Evolutionary conservation across 2,113 vertebrate genomes (phyloP).

Genomic region (Ariopsis seemanni): DNA sequence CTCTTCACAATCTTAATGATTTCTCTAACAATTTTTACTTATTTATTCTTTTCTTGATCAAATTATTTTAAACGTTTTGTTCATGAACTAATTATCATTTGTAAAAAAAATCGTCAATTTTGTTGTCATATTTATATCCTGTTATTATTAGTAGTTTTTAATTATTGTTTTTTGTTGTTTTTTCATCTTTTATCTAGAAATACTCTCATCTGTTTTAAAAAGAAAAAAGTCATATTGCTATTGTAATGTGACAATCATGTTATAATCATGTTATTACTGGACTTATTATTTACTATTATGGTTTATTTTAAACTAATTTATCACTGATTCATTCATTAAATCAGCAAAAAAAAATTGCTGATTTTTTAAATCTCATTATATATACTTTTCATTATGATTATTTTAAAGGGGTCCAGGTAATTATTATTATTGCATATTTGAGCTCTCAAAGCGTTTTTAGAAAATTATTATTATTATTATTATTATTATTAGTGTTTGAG

Average conservation of each 20-base stretch:
- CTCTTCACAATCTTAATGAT: not conserved
- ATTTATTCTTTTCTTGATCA: not conserved
- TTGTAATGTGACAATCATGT: not conserved
- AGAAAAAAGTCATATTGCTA: not conserved
- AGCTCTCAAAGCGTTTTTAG: not conserved
- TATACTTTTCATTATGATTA: not conserved
- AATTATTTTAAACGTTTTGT: not conserved
- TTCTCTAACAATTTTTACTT: not conserved
- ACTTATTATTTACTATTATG: not conserved
- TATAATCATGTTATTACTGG: not conserved
- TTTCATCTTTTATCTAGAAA: not conserved
- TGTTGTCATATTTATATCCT: not conserved
- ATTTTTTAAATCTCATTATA: not conserved
- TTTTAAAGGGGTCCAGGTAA: not conserved
- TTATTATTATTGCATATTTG: not conserved
- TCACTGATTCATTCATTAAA: not conserved
- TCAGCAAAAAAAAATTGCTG: not conserved
- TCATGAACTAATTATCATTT: not conserved
- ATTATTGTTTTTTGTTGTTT: not conserved
- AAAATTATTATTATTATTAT: not conserved
- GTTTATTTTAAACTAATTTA: not conserved
- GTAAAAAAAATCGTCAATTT: not conserved
- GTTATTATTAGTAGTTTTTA: not conserved
- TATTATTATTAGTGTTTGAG: not conserved
- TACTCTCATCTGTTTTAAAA: not conserved